These are phyloP conservation scores for Condylura cristata DNA, from an alignment of 2,113 vertebrate genomes.

Conservation along the genomic window DNA sequence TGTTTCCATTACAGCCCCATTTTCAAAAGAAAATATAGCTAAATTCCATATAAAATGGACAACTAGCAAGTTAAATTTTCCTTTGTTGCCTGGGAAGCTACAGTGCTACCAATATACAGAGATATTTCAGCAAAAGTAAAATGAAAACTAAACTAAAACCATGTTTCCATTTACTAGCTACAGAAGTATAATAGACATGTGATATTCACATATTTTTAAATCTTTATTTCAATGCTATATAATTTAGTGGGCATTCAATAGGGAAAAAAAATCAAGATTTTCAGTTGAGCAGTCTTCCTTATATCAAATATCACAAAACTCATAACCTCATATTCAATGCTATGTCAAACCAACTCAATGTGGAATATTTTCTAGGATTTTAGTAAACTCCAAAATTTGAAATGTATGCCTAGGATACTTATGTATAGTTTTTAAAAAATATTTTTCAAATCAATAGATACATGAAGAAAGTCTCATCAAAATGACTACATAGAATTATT, in stretches of 20 bases:
- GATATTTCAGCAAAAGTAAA: background rate
- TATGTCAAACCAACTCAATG: background rate
- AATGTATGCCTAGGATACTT: background rate
- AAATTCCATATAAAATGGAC: background rate
- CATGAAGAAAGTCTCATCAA: background rate
- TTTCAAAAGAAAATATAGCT: constrained; percentile 30
- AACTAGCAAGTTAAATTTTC: background rate
- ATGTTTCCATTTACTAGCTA: background rate
- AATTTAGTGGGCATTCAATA: background rate
- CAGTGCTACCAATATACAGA: background rate
- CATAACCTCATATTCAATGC: background rate
- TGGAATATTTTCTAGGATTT: constrained; percentile 16
- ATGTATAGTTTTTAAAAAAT: background rate
- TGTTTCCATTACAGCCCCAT: background rate
- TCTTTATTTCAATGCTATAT: background rate
- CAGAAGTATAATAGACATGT: background rate
- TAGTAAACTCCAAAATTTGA: constrained; percentile 15
- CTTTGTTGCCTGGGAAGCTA: background rate
- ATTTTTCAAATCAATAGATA: background rate
- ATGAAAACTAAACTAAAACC: background rate
- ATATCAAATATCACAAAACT: background rate
- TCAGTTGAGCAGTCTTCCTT: background rate
- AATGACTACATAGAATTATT: background rate
- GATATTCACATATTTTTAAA: background rate
- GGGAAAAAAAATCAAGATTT: constrained; percentile 29